Base-by-base conservation (phyloP, 1,140 invertebrate genomes). In the Teleopsis dalmanni region DNA sequence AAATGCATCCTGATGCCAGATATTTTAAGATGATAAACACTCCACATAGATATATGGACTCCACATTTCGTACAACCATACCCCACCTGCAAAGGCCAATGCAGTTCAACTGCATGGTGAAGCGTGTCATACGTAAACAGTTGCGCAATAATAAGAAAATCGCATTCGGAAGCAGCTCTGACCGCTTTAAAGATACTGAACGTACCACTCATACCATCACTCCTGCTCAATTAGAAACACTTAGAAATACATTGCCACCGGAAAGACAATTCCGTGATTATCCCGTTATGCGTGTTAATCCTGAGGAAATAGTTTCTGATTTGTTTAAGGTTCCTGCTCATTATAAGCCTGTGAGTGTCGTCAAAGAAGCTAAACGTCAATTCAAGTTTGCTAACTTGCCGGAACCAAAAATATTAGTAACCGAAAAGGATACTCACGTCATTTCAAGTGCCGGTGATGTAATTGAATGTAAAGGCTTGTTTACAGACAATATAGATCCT, bases 141-240 rank as follows among this genome's bases (percentile, higher is more conserved):
- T 18, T 67, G 54, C 56, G 62, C 1, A 67, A 55, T 40, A 67
- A 67, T 38, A 67, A 67, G 36, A 67, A 67, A 35, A 60, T 67
- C 11, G 64, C 64, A 16, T 67, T 67, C 13, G 50, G 55, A 5
- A 64, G 61, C 5, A 59, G 64, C 3, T 57, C 57, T 48, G 61
- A 67, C 40, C 64, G 64, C 0, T 67, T 57, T 51, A 58, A 56
- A 36, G 64, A 67, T 31, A 51, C 34, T 4, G 48, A 55, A 2
- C 57, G 55, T 3, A 53, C 55, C 1, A 54, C 57, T 0, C 16
- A 56, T 2, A 53, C 56, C 34, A 16, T 67, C 29, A 67, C 64
- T 13, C 16, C 11, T 1, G 21, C 31, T 7, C 61, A 67, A 14
- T 16, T 62, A 50, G 59, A 67, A 26, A 55, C 36, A 0, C 45